Evolutionary conservation across 2,888 invertebrate species (phyloP), one percentile per base, ranked within the genome.

Genomic region (Lordiphosa fenestrarum): DNA sequence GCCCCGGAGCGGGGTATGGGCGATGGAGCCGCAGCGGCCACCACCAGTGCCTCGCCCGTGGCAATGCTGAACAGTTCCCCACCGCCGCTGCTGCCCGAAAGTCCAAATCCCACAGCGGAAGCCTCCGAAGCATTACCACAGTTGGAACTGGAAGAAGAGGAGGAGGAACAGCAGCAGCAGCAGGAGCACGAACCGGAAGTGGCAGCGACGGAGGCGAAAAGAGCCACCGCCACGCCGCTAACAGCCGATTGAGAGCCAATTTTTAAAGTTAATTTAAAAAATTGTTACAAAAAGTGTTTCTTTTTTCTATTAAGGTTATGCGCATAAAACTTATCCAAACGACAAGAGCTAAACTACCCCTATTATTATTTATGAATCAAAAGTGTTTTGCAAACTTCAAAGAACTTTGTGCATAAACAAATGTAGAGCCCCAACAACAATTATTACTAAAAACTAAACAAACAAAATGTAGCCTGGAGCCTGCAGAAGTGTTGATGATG

Each of bases 11-110:
- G 88, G 12, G 88, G 88, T 36, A 88, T 88, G 64, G 88, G 87
- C 25, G 88, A 88, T 72, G 88, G 88, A n/a, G 89, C 89, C 9
- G 87, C 88, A 23, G 86, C 88, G 49, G 77, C 71, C 15, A 84
- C 74, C 25, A 74, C 71, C 21, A 86, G 78, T 51, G 78, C 85
- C 49, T 87, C 87, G 6, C 88, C 87, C 1, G 86, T 85, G 15
- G 80, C 78, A 21, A 86, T 87, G 77, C 67, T 87, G 0, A 82
- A 86, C 15, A 84, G 73, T 44, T 83, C 87, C 53, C 86, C 88
- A 49, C 87, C 88, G n/a, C 88, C 86, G 35, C 76, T 58, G 58
- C 57, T 30, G 30, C 30, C 30, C 9, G 30, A 30, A 30, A 30
- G 30, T 30, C 30, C 30, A 30, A 30, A 30, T 30, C 30, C 30